phyloP scores from a whole-genome alignment of 2,888 invertebrate genomes.

The Xylota sylvarum region DNA sequence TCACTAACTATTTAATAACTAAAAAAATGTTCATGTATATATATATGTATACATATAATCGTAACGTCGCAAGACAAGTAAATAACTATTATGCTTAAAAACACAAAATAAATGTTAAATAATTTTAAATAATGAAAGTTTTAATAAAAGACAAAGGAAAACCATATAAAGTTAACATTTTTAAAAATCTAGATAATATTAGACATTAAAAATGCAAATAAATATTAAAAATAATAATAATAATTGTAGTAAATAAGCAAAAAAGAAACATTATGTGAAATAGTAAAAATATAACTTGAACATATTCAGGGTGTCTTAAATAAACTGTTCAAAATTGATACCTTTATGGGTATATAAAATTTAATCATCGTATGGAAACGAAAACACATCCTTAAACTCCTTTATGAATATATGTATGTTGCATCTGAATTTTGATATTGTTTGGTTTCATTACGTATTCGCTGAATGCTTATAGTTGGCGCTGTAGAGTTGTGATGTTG shows the following conservation, averaged over 20 bases:
- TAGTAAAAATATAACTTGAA: slow-evolving; percentile 32
- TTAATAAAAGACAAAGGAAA: slow-evolving; percentile 70
- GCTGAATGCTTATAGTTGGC: not conserved
- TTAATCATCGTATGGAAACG: not conserved
- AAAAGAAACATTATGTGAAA: slow-evolving; percentile 28
- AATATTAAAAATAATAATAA: slow-evolving; percentile 49
- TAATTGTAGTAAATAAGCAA: slow-evolving; percentile 59
- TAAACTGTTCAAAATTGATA: slow-evolving; percentile 7
- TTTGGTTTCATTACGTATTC: not conserved
- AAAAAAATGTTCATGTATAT: slow-evolving; percentile 1
- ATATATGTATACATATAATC: slow-evolving; percentile 41
- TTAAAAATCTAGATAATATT: slow-evolving; percentile 81
- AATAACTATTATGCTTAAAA: slow-evolving; percentile 70
- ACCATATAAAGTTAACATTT: slow-evolving; percentile 76
- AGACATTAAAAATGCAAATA: slow-evolving; percentile 59
- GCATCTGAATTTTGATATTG: not conserved
- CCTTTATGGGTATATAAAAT: slow-evolving; percentile 13
- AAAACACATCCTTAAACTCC: not conserved
- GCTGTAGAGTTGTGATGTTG: slow-evolving; percentile 7
- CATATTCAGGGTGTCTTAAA: slow-evolving; percentile 39
- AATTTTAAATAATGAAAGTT: slow-evolving; percentile 60
- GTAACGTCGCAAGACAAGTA: slow-evolving; percentile 30
- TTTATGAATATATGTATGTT: not conserved
- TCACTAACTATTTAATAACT: slow-evolving; percentile 3
- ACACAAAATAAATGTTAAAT: slow-evolving; percentile 64